Conservation (phyloP, 2,113 vertebrate genomes). For the Propithecus coquereli region DNA sequence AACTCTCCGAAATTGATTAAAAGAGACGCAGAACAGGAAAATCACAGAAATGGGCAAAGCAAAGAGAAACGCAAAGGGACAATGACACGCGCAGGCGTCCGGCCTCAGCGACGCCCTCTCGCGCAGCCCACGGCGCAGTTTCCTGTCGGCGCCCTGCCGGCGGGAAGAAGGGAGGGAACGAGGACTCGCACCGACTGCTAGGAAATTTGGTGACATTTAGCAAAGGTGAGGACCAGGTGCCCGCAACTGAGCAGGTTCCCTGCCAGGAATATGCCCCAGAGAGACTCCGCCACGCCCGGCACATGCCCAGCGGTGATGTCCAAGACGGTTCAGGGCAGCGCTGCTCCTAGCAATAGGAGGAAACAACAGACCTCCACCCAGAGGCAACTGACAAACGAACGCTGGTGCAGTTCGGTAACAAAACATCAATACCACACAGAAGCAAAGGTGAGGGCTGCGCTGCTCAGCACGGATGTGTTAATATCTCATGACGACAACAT, state of each 20-base stretch:
- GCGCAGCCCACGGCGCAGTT: accelerated
- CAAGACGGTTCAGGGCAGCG: accelerated
- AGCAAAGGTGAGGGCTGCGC: accelerated
- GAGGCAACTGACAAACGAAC: accelerated
- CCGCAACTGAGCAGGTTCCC: too few species aligned
- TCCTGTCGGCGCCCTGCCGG: accelerated
- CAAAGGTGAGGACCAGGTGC: accelerated
- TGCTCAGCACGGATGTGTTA: accelerated
- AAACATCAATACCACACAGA: not conserved
- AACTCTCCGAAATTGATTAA: not conserved
- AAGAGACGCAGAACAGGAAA: not conserved
- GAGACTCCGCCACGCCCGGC: not conserved
- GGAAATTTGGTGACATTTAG: accelerated
- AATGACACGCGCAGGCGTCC: accelerated
- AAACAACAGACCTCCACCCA: not conserved
- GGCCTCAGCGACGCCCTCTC: accelerated
- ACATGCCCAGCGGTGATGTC: accelerated
- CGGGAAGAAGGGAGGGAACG: accelerated
- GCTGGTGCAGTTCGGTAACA: accelerated
- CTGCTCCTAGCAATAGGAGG: accelerated
- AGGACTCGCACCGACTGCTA: accelerated
- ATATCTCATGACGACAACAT: accelerated
- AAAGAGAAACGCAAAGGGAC: accelerated
- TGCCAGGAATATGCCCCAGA: accelerated
- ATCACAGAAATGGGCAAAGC: too few species aligned